Conservation (phyloP, 2,888 invertebrate genomes). For the Drosophila melanosoma region DNA sequence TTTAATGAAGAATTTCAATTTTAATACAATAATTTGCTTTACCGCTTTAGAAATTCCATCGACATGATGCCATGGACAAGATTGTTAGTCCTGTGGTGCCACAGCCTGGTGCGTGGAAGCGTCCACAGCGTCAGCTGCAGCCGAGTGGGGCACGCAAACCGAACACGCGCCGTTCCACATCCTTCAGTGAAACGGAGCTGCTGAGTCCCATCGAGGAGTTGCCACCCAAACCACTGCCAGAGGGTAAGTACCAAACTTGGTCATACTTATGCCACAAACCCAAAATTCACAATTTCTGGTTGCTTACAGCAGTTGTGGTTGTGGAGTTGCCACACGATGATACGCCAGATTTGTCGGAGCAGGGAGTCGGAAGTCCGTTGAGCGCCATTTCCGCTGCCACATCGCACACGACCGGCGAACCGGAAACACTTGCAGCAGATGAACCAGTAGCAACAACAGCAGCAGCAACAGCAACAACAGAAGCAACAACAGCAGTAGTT, state of each 20-base stretch:
- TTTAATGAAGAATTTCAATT: neutral
- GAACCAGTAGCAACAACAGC: constrained; percentile 25
- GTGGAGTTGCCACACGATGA: constrained; percentile 81
- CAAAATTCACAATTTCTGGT: neutral
- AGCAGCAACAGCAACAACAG: constrained; percentile 3
- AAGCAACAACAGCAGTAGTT: constrained; percentile 17
- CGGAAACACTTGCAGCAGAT: constrained; percentile 59
- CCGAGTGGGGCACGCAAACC: constrained; percentile 83
- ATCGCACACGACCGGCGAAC: constrained; percentile 72
- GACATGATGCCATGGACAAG: constrained; percentile 92
- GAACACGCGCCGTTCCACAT: constrained; percentile 84
- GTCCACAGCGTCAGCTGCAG: constrained; percentile 85
- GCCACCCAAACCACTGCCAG: constrained; percentile 62
- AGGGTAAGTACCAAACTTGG: constrained; percentile 61
- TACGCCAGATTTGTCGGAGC: constrained; percentile 80
- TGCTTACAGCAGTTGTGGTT: constrained; percentile 1
- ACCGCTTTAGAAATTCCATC: constrained; percentile 86
- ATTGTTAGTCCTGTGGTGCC: constrained; percentile 97
- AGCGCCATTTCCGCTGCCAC: constrained; percentile 77
- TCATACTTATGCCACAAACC: neutral
- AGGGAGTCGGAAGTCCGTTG: constrained; percentile 71
- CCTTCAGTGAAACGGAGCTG: constrained; percentile 86
- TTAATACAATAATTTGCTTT: neutral
- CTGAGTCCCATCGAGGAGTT: constrained; percentile 85
- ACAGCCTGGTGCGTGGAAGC: constrained; percentile 94